Evolutionary conservation across 2,113 vertebrate species (phyloP).

Genomic region (Chamaetylas fuelleborni): DNA sequence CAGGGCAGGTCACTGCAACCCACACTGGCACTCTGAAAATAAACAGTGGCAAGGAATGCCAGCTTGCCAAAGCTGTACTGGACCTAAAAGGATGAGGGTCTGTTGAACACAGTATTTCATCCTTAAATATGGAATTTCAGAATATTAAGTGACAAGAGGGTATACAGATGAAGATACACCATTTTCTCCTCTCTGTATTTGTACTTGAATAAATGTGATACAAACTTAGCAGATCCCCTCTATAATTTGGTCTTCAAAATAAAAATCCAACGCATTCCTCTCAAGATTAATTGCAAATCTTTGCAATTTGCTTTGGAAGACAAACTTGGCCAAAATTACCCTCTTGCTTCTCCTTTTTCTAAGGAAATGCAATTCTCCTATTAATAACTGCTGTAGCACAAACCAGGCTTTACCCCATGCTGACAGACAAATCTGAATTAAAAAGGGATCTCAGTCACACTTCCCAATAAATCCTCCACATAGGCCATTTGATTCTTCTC

Average conservation of each 20-base stretch:
- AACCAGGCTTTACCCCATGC: neutral
- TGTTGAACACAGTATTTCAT: fast-evolving
- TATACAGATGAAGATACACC: neutral
- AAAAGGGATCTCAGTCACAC: neutral
- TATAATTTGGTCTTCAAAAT: neutral
- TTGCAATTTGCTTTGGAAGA: neutral
- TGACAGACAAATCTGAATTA: neutral
- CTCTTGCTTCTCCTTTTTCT: neutral
- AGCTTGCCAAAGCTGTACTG: fast-evolving
- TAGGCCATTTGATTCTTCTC: neutral
- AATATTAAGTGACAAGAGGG: neutral
- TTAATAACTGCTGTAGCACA: neutral
- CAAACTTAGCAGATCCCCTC: neutral
- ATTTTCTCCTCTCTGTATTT: neutral
- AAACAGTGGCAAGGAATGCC: neutral
- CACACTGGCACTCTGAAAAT: fast-evolving
- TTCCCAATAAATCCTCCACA: neutral
- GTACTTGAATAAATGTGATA: neutral
- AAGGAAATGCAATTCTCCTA: neutral
- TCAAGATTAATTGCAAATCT: neutral
- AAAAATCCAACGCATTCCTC: neutral
- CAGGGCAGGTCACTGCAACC: neutral
- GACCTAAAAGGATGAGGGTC: neutral
- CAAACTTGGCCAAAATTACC: neutral
- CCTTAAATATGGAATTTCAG: neutral